These are phyloP conservation scores for Caerostris extrusa DNA, from an alignment of 1,140 invertebrate genomes.

Conservation along the genomic window DNA sequence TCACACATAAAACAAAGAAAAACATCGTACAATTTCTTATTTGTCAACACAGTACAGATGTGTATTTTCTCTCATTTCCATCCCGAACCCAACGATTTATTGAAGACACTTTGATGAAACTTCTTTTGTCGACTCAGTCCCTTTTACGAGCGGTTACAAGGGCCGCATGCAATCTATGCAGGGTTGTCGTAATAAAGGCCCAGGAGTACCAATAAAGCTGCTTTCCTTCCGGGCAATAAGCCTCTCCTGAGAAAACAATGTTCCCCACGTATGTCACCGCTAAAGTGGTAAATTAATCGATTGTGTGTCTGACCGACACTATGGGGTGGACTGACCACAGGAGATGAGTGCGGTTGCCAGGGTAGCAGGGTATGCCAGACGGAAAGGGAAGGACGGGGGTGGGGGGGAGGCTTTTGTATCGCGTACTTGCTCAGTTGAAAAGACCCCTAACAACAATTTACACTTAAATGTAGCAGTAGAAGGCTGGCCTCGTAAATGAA, in stretches of 20 bases:
- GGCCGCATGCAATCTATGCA: neutral
- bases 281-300: constrained; percentile 25
- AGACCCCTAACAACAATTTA: too few relatives aligned
- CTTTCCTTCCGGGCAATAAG: neutral
- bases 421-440: too few relatives aligned
- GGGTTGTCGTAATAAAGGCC: neutral
- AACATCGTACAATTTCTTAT: neutral
- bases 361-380: neutral
- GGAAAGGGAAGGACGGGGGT: neutral
- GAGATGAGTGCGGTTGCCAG: constrained; percentile 49
- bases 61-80: too few relatives aligned
- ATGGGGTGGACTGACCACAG: neutral
- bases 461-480: too few relatives aligned
- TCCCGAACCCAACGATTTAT: neutral
- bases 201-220: neutral
- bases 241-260: neutral
- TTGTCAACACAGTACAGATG: neutral
- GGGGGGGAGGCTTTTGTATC: too few relatives aligned
- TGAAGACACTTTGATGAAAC: neutral
- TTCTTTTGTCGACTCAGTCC: neutral
- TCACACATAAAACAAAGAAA: neutral
- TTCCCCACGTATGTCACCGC: neutral
- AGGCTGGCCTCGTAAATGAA: too few relatives aligned
- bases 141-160: neutral
- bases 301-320: constrained; percentile 20